phyloP scores from a whole-genome alignment of 2,113 vertebrate genomes.

The Tretioscincus oriximinensis region DNA sequence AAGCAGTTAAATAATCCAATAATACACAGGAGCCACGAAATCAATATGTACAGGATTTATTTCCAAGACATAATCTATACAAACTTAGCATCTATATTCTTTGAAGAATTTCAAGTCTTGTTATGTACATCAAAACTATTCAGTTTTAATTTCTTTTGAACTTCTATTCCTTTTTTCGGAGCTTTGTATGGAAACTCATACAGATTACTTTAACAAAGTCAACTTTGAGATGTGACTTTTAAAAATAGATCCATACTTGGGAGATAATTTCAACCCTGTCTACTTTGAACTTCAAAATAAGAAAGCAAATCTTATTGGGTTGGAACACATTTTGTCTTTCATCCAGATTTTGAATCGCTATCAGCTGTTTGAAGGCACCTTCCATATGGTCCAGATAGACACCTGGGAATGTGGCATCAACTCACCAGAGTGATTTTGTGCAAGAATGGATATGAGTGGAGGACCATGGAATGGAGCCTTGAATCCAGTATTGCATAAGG shows the following conservation, averaged over 20 bases:
- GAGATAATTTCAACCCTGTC: background rate
- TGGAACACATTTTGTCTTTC: background rate
- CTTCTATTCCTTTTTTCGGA: background rate
- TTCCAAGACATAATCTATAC: background rate
- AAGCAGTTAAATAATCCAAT: background rate
- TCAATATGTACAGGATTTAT: conserved; percentile 28
- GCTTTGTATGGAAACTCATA: background rate
- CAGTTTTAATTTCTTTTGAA: conserved; percentile 7
- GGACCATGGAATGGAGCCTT: no score
- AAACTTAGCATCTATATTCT: background rate
- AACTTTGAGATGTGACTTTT: conserved; percentile 26
- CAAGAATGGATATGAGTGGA: no score
- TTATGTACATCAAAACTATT: conserved; percentile 32
- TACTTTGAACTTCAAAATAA: background rate
- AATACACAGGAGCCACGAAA: conserved; percentile 18
- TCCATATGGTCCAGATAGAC: no score
- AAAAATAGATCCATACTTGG: background rate
- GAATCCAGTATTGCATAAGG: no score
- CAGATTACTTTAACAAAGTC: background rate
- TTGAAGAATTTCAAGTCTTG: conserved; percentile 33
- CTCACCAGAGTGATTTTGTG: no score
- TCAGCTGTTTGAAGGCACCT: no score
- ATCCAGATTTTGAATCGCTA: no score
- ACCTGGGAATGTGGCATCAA: no score
- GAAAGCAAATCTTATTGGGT: background rate